phyloP scores from a whole-genome alignment of 2,797 vertebrate genomes.

The Pangasius macronema region DNA sequence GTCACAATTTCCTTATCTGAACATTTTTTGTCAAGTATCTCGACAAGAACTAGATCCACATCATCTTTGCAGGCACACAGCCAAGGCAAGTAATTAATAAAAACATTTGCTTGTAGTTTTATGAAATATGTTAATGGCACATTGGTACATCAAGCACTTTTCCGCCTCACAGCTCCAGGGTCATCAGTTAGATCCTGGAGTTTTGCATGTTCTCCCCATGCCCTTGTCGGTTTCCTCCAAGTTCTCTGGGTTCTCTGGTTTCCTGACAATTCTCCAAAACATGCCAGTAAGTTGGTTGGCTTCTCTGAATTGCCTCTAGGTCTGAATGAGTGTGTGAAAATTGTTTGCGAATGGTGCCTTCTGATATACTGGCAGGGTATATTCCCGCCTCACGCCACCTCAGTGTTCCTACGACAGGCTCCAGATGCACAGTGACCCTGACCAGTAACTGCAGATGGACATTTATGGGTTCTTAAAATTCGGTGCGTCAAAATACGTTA shows the following conservation, averaged over 20 bases:
- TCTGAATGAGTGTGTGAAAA: neutral
- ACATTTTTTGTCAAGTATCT: neutral
- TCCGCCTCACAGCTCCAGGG: neutral
- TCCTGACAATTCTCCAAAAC: neutral
- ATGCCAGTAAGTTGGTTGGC: neutral
- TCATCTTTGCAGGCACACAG: neutral
- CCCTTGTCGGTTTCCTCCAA: neutral
- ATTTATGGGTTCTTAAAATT: neutral
- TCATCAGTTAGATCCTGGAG: neutral
- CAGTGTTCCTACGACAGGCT: neutral
- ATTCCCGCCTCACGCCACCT: neutral
- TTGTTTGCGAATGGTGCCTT: neutral
- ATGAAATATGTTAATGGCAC: neutral
- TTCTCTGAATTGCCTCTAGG: neutral
- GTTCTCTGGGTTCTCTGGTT: neutral
- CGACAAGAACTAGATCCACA: neutral
- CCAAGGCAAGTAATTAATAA: neutral
- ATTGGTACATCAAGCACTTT: neutral
- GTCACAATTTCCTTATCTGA: neutral
- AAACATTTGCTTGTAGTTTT: slow-evolving; percentile 3
- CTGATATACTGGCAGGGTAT: neutral
- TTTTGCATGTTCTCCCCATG: neutral
- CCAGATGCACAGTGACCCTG: neutral
- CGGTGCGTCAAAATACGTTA: neutral
- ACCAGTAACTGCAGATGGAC: neutral